Conservation (phyloP, 2,113 vertebrate genomes). For the Xyrauchen texanus region DNA sequence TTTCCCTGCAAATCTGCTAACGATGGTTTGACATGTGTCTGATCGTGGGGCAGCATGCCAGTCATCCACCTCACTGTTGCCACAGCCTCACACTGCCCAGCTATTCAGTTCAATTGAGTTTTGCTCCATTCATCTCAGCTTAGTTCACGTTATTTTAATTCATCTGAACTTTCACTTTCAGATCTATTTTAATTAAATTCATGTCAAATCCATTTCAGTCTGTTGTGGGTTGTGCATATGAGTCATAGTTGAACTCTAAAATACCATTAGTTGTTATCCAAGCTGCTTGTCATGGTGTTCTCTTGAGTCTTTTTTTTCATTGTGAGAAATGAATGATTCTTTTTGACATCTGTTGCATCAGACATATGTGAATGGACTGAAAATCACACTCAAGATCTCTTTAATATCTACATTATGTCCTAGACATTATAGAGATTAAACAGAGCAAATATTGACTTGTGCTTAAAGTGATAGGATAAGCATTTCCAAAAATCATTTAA, state of each 20-base stretch:
- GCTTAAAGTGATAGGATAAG: too few species aligned
- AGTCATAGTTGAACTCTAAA: neutral
- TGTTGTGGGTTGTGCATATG: neutral
- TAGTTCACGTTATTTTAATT: neutral
- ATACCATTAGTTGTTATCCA: neutral
- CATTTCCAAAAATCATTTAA: too few species aligned
- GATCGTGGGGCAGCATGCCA: slow-evolving; percentile 8
- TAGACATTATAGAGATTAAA: too few species aligned
- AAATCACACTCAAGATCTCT: too few species aligned
- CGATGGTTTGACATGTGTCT: slow-evolving; percentile 41
- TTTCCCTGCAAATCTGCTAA: slow-evolving; percentile 40
- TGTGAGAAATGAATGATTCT: too few species aligned
- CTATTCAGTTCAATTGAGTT: neutral
- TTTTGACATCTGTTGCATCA: too few species aligned
- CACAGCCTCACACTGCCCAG: slow-evolving; percentile 13
- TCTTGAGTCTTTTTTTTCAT: too few species aligned
- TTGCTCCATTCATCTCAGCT: neutral
- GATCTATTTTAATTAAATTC: neutral
- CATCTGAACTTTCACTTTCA: neutral
- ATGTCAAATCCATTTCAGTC: neutral
- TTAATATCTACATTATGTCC: too few species aligned
- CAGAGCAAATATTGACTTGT: too few species aligned
- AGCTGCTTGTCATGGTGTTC: too few species aligned
- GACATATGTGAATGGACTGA: too few species aligned
- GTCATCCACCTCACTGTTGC: slow-evolving; percentile 33